phyloP scores from a whole-genome alignment of 2,888 invertebrate species.

The Heliconius hortense region DNA sequence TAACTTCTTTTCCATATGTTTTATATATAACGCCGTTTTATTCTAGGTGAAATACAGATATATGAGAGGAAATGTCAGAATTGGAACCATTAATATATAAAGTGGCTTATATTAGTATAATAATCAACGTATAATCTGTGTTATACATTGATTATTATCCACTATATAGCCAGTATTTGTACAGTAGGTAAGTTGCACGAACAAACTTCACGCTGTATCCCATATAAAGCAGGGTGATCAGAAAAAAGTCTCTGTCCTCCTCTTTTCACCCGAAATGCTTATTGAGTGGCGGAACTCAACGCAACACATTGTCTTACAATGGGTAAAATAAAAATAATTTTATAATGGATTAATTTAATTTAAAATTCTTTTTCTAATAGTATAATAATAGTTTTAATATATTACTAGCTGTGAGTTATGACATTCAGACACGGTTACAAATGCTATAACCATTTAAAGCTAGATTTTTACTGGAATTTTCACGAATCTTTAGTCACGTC shows the following conservation, averaged over 20 bases:
- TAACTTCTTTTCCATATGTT: background rate
- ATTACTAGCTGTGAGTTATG: conserved; percentile 1
- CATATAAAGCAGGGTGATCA: background rate
- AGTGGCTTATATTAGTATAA: no score
- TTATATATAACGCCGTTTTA: background rate
- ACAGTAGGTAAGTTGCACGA: background rate
- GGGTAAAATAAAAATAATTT: background rate
- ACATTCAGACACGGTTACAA: conserved; percentile 2
- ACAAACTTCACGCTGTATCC: background rate
- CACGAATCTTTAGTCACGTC: conserved; percentile 29
- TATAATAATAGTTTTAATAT: background rate
- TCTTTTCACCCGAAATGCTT: background rate
- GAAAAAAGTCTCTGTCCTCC: background rate
- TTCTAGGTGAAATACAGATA: no score
- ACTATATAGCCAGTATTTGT: no score
- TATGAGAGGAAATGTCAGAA: no score
- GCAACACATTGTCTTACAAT: no score
- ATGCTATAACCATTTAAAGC: conserved; percentile 16
- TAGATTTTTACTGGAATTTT: conserved; percentile 20
- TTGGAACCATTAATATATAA: no score
- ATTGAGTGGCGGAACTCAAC: background rate
- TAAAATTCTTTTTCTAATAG: background rate
- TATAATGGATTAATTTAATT: background rate
- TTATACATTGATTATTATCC: no score
- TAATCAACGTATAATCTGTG: no score